These are phyloP conservation scores for Meganola albula DNA, from an alignment of 2,888 invertebrate species.

Conservation along the genomic window DNA sequence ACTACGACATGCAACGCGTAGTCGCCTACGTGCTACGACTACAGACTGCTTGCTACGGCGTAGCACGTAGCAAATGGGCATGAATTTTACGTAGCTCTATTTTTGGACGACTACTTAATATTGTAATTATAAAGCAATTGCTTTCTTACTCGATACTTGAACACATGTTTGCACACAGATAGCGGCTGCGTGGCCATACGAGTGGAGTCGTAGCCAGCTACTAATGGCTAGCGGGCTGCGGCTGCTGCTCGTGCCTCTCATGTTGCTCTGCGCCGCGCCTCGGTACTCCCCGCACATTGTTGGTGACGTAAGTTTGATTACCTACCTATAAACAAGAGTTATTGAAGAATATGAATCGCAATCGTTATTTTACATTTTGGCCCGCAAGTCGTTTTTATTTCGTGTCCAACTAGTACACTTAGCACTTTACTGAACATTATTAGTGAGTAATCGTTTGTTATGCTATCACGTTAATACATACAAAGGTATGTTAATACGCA, in stretches of 20 bases:
- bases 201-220: constrained; percentile 89
- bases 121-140: too few species aligned
- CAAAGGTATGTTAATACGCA: too few species aligned
- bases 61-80: neutral
- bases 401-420: too few species aligned
- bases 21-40: neutral
- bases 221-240: constrained; percentile 85
- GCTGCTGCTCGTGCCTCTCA: constrained; percentile 86
- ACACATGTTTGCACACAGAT: constrained; percentile 62
- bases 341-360: too few species aligned
- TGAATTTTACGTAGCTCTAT: neutral
- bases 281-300: constrained; percentile 85
- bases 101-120: neutral
- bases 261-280: constrained; percentile 90
- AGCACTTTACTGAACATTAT: too few species aligned
- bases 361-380: too few species aligned
- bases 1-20: neutral
- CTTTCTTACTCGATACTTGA: too few species aligned
- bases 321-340: neutral
- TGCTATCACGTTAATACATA: too few species aligned
- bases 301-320: constrained; percentile 52
- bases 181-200: constrained; percentile 87
- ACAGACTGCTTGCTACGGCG: neutral
- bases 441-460: too few species aligned
- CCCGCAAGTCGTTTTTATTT: too few species aligned